A percentile compares a stretch with the other conserved stretches of the same genome.
Evolutionary conservation across 2,797 vertebrate species (phyloP).

Genomic region (Pterois miles): DNA sequence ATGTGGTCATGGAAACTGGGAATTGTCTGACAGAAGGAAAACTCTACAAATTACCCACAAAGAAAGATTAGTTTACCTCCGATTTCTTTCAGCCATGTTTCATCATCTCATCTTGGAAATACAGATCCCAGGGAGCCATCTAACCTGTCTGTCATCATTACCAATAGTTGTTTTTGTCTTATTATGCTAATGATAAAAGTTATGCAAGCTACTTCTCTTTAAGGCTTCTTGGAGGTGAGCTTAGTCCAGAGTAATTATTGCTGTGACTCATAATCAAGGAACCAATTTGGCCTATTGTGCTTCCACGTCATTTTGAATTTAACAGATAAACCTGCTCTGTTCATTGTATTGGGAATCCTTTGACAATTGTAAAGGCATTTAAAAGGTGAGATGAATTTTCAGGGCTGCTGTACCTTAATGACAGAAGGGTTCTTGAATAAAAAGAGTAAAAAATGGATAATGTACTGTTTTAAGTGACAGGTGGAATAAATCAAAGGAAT

Average conservation of each 20-base stretch:
- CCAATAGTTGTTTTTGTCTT: slow-evolving; percentile 38
- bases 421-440: slow-evolving; percentile 52
- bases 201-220: slow-evolving; percentile 45
- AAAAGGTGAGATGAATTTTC: slow-evolving; percentile 66
- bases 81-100: slow-evolving; percentile 5
- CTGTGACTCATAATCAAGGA: slow-evolving; percentile 54
- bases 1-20: slow-evolving; percentile 2
- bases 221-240: slow-evolving; percentile 50
- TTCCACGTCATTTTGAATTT: slow-evolving; percentile 52
- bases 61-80: slow-evolving; percentile 6
- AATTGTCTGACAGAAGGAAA: slow-evolving; percentile 8
- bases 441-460: slow-evolving; percentile 49
- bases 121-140: slow-evolving; percentile 11
- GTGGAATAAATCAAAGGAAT: slow-evolving; percentile 70
- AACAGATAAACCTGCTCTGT: slow-evolving; percentile 62
- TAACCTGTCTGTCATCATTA: slow-evolving; percentile 53
- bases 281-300: slow-evolving; percentile 61
- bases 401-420: slow-evolving; percentile 48
- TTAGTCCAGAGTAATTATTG: slow-evolving; percentile 64
- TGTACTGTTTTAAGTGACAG: slow-evolving; percentile 62
- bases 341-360: slow-evolving; percentile 47
- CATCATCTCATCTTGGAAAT: slow-evolving; percentile 8
- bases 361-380: slow-evolving; percentile 60
- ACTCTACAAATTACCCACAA: neutral
- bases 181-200: slow-evolving; percentile 50